These are phyloP conservation scores for Styela clava DNA, from an alignment of 23 tunicate genomes.

Conservation along the genomic window DNA sequence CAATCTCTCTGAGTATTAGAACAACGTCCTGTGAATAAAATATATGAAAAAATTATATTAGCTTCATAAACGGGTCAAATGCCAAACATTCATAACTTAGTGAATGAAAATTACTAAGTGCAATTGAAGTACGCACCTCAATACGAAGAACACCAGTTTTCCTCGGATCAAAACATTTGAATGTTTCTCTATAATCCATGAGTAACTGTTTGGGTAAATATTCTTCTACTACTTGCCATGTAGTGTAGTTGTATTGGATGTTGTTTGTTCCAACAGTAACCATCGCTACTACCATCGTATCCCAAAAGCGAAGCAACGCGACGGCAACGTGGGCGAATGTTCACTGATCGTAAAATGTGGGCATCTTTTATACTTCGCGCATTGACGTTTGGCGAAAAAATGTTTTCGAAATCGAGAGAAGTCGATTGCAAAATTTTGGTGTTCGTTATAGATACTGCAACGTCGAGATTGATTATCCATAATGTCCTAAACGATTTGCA, in stretches of 20 bases:
- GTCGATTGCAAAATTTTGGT: too few species aligned
- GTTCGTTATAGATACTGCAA: too few species aligned
- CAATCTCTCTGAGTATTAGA: not conserved
- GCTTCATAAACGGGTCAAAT: not conserved
- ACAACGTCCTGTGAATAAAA: not conserved
- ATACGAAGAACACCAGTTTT: not conserved
- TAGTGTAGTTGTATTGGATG: not conserved
- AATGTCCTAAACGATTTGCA: too few species aligned
- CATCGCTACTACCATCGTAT: slow-evolving; percentile 2
- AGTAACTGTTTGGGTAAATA: not conserved
- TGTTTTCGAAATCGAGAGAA: too few species aligned
- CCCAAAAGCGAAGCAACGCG: not conserved
- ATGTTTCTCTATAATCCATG: not conserved
- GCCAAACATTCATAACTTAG: too few species aligned
- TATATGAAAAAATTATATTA: not conserved
- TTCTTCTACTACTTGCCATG: slow-evolving; percentile 12
- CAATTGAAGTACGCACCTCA: not conserved
- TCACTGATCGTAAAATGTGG: too few species aligned
- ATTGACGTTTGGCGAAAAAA: too few species aligned
- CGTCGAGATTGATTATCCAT: too few species aligned
- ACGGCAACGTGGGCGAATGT: not conserved
- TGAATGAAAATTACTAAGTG: too few species aligned
- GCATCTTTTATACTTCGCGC: not conserved
- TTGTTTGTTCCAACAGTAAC: not conserved
- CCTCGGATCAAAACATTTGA: not conserved